A percentile compares a stretch with the other conserved stretches of the same genome.
These are phyloP conservation scores for Nannospalax galili DNA, from an alignment of 2,113 vertebrate genomes.

Conservation along the genomic window DNA sequence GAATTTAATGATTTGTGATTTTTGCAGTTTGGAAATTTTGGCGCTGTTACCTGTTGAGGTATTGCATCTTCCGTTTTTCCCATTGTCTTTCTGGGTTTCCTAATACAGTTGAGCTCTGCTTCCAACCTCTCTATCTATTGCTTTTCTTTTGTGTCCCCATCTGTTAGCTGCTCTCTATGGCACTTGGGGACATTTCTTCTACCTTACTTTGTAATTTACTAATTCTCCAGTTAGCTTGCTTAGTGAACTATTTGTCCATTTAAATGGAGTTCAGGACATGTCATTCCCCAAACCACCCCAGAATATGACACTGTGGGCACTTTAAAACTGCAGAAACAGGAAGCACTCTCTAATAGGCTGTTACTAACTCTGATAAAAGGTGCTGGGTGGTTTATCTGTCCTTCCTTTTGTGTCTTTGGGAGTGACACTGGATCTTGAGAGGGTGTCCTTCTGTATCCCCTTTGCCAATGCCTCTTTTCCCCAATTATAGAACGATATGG, in stretches of 20 bases:
- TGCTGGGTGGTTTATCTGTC: neutral
- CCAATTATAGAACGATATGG: neutral
- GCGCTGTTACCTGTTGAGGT: neutral
- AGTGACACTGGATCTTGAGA: neutral
- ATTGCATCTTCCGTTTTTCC: neutral
- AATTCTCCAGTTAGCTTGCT: neutral
- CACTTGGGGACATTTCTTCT: constrained; percentile 19
- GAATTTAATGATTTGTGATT: neutral
- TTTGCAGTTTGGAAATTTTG: neutral
- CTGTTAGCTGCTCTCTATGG: neutral
- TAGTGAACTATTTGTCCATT: neutral
- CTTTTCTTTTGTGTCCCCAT: neutral
- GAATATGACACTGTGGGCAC: neutral
- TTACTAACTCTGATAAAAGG: neutral
- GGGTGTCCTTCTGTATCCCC: neutral
- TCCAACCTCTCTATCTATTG: neutral
- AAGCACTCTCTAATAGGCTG: neutral
- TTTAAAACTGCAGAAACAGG: neutral
- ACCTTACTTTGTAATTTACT: neutral
- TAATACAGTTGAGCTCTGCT: neutral
- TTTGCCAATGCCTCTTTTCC: neutral
- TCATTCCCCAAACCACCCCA: neutral
- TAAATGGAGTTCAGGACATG: neutral
- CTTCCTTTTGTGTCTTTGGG: neutral
- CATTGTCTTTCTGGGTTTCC: neutral